A percentile compares a stretch with the other conserved stretches of the same genome.
Evolutionary conservation across 2,797 vertebrate genomes (phyloP).

Genomic region (Myioborus miniatus): DNA sequence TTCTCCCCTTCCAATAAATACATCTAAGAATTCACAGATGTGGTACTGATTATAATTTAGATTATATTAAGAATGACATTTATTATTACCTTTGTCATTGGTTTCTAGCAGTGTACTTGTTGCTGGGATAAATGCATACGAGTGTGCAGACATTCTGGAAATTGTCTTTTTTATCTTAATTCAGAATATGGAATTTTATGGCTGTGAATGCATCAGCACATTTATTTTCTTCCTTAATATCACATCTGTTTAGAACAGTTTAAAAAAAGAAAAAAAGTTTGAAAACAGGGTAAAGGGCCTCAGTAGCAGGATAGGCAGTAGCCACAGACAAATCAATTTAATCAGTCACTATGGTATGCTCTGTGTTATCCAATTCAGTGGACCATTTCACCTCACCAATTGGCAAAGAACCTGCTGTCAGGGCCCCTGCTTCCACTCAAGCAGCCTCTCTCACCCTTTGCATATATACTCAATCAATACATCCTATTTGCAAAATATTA

Average conservation of each 20-base stretch:
- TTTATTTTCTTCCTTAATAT: constrained; percentile 2
- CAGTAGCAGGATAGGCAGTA: constrained; percentile 21
- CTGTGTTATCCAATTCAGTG: constrained; percentile 68
- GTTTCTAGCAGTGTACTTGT: background rate
- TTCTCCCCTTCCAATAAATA: background rate
- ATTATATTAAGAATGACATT: background rate
- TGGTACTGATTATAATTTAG: background rate
- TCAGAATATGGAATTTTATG: background rate
- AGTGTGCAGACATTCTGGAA: background rate
- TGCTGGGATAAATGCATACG: background rate
- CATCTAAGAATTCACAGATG: background rate
- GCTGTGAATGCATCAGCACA: background rate
- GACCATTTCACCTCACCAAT: constrained; percentile 59
- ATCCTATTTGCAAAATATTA: background rate
- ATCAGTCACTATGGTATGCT: constrained; percentile 64
- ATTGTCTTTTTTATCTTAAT: background rate
- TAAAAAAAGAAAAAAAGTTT: background rate
- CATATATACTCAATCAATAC: background rate
- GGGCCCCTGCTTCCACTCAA: constrained; percentile 33
- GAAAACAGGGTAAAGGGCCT: constrained; percentile 53
- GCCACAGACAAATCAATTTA: constrained; percentile 58
- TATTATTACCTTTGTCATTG: background rate
- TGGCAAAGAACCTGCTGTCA: constrained; percentile 58
- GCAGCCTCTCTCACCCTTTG: constrained; percentile 2
- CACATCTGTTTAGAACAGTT: background rate